These are phyloP conservation scores for Takifugu flavidus DNA, from an alignment of 2,113 vertebrate genomes.

Conservation along the genomic window DNA sequence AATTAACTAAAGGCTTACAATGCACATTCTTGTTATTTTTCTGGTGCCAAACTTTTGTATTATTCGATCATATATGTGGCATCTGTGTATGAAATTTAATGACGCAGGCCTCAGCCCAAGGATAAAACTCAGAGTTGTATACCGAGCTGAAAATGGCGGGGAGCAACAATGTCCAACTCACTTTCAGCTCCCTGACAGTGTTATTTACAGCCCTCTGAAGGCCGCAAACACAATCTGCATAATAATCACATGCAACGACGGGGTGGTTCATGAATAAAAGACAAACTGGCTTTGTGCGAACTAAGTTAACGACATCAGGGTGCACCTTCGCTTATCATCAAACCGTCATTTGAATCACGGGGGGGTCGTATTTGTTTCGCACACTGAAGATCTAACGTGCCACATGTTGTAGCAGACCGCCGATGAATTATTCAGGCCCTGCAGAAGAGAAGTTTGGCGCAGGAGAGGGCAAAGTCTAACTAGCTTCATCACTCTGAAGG, in stretches of 20 bases:
- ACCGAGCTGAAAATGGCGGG: slow-evolving; percentile 9
- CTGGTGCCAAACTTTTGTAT: no score
- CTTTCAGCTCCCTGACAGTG: slow-evolving; percentile 14
- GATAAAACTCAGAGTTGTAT: neutral
- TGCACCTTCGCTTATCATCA: slow-evolving; percentile 28
- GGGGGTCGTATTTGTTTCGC: slow-evolving; percentile 41
- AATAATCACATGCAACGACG: slow-evolving; percentile 12
- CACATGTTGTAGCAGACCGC: slow-evolving; percentile 18
- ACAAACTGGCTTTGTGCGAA: slow-evolving; percentile 10
- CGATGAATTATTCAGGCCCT: slow-evolving; percentile 40
- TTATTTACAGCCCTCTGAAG: slow-evolving; percentile 37
- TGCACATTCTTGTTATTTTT: no score
- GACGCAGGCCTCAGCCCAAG: neutral
- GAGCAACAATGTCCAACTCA: slow-evolving; percentile 12
- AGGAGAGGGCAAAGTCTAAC: slow-evolving; percentile 29
- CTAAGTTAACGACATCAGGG: slow-evolving; percentile 21
- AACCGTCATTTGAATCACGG: slow-evolving; percentile 27
- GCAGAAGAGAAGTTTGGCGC: slow-evolving; percentile 16
- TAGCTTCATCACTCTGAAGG: slow-evolving; percentile 43
- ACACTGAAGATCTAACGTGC: slow-evolving; percentile 27
- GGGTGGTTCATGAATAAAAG: slow-evolving; percentile 49
- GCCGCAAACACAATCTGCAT: slow-evolving; percentile 49
- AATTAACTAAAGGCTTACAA: no score
- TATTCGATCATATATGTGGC: no score
- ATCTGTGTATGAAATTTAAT: neutral